These are phyloP conservation scores for Bovichtus diacanthus DNA, from an alignment of 2,797 vertebrate genomes.

Conservation along the genomic window DNA sequence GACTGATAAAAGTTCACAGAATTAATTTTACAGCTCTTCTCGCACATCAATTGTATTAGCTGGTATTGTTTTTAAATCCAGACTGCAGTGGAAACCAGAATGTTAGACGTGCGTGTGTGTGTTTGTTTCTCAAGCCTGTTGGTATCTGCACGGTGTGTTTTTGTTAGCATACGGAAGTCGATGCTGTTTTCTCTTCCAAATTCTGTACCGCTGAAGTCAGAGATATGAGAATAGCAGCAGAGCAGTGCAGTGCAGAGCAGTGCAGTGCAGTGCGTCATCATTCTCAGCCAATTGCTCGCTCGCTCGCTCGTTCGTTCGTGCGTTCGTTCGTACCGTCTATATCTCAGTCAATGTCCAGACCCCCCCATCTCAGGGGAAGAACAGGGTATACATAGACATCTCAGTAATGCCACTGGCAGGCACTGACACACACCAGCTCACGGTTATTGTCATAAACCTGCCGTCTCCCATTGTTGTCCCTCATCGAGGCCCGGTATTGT, in stretches of 20 bases:
- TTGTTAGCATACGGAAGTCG: slow-evolving; percentile 43
- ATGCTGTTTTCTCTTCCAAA: slow-evolving; percentile 66
- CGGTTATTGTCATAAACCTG: slow-evolving; percentile 31
- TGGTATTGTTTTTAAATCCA: background rate
- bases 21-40: background rate
- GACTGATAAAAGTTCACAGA: background rate
- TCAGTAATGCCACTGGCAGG: slow-evolving; percentile 41
- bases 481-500: background rate
- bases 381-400: slow-evolving; percentile 41
- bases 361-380: slow-evolving; percentile 39
- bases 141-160: slow-evolving; percentile 32
- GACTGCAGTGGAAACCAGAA: slow-evolving; percentile 1
- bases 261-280: too few relatives aligned
- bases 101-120: background rate
- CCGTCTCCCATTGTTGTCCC: slow-evolving; percentile 13
- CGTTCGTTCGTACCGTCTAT: too few relatives aligned
- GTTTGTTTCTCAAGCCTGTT: background rate
- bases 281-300: too few relatives aligned
- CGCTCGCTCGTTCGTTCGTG: too few relatives aligned
- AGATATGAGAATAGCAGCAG: slow-evolving; percentile 73
- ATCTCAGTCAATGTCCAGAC: slow-evolving; percentile 60
- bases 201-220: slow-evolving; percentile 75
- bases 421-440: slow-evolving; percentile 15
- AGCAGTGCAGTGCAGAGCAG: too few relatives aligned
- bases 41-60: background rate